phyloP scores from a whole-genome alignment of 2,113 vertebrate genomes.

The Spizaetus ornatus region DNA sequence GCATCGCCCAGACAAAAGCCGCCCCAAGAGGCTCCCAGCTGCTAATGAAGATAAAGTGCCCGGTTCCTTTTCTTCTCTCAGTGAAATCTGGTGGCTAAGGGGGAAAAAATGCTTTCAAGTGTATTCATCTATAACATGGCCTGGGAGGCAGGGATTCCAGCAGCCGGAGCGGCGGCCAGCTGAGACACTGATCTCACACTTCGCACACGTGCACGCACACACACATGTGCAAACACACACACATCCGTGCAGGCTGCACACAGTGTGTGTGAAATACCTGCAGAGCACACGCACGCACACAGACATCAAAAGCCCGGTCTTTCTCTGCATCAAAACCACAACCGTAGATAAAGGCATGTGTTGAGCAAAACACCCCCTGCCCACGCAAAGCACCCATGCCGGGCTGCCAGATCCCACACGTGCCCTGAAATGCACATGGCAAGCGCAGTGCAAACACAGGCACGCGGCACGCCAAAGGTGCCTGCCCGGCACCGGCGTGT shows the following conservation, averaged over 20 bases:
- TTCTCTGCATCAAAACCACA: not conserved
- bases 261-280: not conserved
- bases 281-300: rapidly evolving
- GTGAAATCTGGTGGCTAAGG: slow-evolving; percentile 41
- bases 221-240: not conserved
- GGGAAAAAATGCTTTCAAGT: slow-evolving; percentile 64
- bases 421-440: not conserved
- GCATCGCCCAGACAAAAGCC: slow-evolving; percentile 27
- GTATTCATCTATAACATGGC: slow-evolving; percentile 37
- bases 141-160: slow-evolving; percentile 58
- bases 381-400: not conserved
- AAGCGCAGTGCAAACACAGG: not conserved
- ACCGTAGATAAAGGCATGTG: not conserved
- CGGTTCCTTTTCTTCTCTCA: slow-evolving; percentile 34
- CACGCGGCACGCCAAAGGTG: rapidly evolving
- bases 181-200: slow-evolving; percentile 18
- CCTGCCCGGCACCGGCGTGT: rapidly evolving
- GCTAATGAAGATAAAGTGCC: slow-evolving; percentile 63
- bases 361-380: slow-evolving; percentile 13
- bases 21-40: slow-evolving; percentile 40
- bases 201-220: not conserved
- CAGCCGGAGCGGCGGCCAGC: not conserved
- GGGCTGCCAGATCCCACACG: not conserved
- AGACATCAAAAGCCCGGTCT: not conserved
- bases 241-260: not conserved